phyloP scores from a whole-genome alignment of 2,113 vertebrate species.

The Hydrochoerus hydrochaeris region DNA sequence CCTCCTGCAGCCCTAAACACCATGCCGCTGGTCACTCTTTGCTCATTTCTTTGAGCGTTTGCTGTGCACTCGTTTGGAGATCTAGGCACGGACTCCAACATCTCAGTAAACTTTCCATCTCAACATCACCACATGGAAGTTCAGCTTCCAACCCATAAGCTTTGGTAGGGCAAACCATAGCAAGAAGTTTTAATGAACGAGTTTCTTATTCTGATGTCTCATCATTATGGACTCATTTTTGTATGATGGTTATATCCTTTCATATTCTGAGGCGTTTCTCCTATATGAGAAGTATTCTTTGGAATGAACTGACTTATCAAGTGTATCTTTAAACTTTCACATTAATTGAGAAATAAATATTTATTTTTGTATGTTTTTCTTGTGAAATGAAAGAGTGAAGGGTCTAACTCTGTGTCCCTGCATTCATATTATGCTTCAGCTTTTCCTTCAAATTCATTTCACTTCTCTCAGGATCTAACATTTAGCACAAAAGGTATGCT shows the following conservation, averaged over 20 bases:
- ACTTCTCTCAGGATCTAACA: slow-evolving; percentile 29
- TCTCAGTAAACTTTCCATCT: background rate
- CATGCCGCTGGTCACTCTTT: too few relatives aligned
- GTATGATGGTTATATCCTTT: background rate
- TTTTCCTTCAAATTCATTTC: background rate
- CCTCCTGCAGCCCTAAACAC: too few relatives aligned
- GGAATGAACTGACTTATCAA: background rate
- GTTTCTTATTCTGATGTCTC: background rate
- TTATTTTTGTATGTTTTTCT: slow-evolving; percentile 1
- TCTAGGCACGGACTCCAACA: too few relatives aligned
- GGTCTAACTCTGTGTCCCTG: background rate
- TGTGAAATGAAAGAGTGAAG: background rate
- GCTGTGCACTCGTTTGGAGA: too few relatives aligned
- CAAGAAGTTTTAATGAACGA: background rate
- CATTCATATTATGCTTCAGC: background rate
- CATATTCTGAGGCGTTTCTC: background rate
- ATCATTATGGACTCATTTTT: background rate
- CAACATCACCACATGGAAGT: rapidly evolving
- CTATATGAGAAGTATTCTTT: background rate
- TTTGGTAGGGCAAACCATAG: background rate
- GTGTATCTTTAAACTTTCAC: background rate
- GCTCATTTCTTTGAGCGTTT: too few relatives aligned
- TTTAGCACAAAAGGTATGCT: slow-evolving; percentile 39
- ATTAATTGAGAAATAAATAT: slow-evolving; percentile 5
- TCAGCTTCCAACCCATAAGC: too few relatives aligned